Evolutionary conservation across 1,140 invertebrate genomes (phyloP), one percentile per base, ranked within the genome.

Genomic region (Calephelis virginiensis): DNA sequence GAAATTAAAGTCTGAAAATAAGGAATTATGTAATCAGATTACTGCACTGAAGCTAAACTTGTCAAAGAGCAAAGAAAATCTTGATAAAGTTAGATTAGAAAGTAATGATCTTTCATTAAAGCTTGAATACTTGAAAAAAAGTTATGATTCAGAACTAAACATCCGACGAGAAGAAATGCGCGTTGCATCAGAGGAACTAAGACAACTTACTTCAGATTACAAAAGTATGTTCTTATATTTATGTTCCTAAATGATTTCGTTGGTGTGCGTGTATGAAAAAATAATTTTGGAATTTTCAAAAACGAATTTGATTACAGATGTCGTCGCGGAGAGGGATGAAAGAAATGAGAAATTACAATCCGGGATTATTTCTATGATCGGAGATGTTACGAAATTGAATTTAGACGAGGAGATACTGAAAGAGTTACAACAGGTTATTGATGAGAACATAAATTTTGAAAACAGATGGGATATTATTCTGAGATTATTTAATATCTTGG

Each of bases 171-270:
- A 73, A 11, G 73, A 78, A 66, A 63, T 81, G 37, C 63, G 66
- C 13, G 70, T 73, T 28, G 45, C 77, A 13, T 68, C 56, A 47
- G 40, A 61, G 37, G 69, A 74, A 38, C 64, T 72, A 9, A 64
- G 72, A 17, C 65, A 50, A 61, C 60, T 82, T n/a, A 68, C 78
- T 67, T 69, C 63, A 17, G 69, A 74, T 49, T 73, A 70, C 65
- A 71, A 80, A 71, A 66, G 80, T 81, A 73, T 74, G 76, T 74
- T 49, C 67, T 64, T 64, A 61, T 64, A 56, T 56, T 6, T 56
- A 37, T 37, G 53, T 56, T 56, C 53, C 28, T 56, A 56, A 56
- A 56, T 38, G 14, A 56, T 56, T 56, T 12, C 14, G 14, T 56
- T 56, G 17, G 17, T 56, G 17, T 53, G 11, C 28, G 12, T 14